These are phyloP conservation scores for Mycetomoellerius zeteki DNA, from an alignment of 1,140 invertebrate genomes.

Conservation along the genomic window DNA sequence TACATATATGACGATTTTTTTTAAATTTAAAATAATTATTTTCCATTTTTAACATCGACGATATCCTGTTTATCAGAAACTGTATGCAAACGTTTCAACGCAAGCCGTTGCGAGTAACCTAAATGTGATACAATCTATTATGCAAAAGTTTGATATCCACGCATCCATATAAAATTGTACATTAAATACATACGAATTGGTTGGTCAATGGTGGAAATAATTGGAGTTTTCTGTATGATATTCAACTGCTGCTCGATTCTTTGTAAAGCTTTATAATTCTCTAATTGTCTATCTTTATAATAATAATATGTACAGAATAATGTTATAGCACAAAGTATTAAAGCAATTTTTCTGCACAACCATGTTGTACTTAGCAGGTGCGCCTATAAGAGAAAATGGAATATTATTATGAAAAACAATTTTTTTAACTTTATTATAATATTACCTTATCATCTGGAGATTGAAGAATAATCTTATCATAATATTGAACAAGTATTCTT, in stretches of 20 bases:
- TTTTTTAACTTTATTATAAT: not conserved
- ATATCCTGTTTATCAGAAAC: slow-evolving; percentile 11
- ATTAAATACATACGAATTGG: slow-evolving; percentile 71
- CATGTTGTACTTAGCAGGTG: slow-evolving; percentile 76
- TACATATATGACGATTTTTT: not conserved
- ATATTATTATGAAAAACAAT: too few relatives aligned
- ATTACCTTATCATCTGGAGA: slow-evolving; percentile 76
- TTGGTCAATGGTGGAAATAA: slow-evolving; percentile 43
- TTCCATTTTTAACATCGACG: not conserved
- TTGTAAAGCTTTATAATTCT: slow-evolving; percentile 78
- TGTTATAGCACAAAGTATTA: slow-evolving; percentile 75
- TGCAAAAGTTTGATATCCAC: not conserved
- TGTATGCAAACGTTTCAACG: slow-evolving; percentile 25
- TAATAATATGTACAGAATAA: slow-evolving; percentile 79
- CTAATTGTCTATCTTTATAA: slow-evolving; percentile 78
- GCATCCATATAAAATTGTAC: slow-evolving; percentile 8
- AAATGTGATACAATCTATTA: slow-evolving; percentile 33
- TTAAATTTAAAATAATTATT: slow-evolving; percentile 26
- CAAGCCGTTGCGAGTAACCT: slow-evolving; percentile 60
- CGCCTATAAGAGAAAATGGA: slow-evolving; percentile 61
- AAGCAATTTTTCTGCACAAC: slow-evolving; percentile 78
- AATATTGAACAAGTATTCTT: slow-evolving; percentile 82
- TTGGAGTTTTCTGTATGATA: slow-evolving; percentile 69
- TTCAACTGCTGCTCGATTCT: slow-evolving; percentile 80
- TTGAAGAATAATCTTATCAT: slow-evolving; percentile 68